Conservation (phyloP, 2,888 invertebrate species). For the Clepsis dumicolana region DNA sequence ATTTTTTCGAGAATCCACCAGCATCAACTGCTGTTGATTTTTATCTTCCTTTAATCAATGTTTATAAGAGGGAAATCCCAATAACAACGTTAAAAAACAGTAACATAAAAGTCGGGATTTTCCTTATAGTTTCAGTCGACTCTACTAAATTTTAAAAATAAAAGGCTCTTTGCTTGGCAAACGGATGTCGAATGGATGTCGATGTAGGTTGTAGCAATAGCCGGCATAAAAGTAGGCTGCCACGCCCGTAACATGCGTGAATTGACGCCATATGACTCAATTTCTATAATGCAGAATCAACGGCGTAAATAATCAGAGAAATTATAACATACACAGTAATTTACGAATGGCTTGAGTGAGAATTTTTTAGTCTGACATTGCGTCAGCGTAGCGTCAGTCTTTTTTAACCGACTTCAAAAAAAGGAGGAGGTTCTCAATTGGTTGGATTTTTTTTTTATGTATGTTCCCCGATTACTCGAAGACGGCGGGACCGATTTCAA, state of each 20-base stretch:
- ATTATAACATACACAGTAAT: conserved; percentile 13
- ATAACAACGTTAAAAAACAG: background rate
- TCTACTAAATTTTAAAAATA: background rate
- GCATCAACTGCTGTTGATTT: background rate
- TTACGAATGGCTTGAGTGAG: background rate
- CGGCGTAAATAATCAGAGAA: conserved; percentile 29
- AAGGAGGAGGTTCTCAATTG: too few relatives aligned
- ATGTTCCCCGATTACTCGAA: too few relatives aligned
- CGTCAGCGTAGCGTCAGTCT: too few relatives aligned
- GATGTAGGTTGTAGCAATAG: conserved; percentile 15
- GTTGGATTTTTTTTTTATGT: too few relatives aligned
- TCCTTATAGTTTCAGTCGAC: background rate
- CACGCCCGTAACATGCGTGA: conserved; percentile 29
- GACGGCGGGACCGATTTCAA: too few relatives aligned
- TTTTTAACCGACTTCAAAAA: too few relatives aligned
- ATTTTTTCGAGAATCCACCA: too few relatives aligned
- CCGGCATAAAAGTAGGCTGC: conserved; percentile 33
- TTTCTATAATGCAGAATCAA: conserved; percentile 27
- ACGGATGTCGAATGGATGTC: background rate
- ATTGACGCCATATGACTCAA: conserved; percentile 19
- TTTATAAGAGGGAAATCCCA: background rate
- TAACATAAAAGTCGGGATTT: background rate
- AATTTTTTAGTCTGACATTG: background rate
- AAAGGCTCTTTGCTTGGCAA: background rate
- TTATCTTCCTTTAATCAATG: background rate